These are phyloP conservation scores for Melanotaenia boesemani DNA, from an alignment of 2,797 vertebrate genomes.

Conservation along the genomic window DNA sequence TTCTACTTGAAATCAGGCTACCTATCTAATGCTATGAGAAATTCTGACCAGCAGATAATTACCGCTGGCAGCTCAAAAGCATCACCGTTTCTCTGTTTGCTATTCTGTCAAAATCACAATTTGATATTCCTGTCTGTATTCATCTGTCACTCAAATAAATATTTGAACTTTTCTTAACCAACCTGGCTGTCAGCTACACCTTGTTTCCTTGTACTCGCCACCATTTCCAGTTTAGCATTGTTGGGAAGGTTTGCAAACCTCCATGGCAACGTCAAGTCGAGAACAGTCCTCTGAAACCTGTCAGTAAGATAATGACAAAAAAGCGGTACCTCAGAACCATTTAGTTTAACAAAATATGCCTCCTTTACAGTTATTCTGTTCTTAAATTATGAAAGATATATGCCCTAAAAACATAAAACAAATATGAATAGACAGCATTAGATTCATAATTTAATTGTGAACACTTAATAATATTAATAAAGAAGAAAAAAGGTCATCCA, in stretches of 20 bases:
- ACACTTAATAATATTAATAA: not conserved
- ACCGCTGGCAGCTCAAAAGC: not conserved
- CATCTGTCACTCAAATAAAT: not conserved
- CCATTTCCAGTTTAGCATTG: slow-evolving; percentile 97
- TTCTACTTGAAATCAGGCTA: not conserved
- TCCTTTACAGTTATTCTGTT: not conserved
- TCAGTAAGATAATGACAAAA: not conserved
- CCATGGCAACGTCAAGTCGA: slow-evolving; percentile 94
- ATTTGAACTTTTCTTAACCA: slow-evolving; percentile 42
- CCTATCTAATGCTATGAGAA: not conserved
- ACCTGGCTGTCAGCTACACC: slow-evolving; percentile 83
- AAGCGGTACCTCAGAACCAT: not conserved
- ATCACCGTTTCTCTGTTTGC: not conserved
- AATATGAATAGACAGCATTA: not conserved
- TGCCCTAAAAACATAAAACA: not conserved
- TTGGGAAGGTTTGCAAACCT: slow-evolving; percentile 96
- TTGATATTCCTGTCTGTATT: not conserved
- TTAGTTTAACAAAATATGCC: not conserved
- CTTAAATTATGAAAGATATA: not conserved
- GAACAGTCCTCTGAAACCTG: slow-evolving; percentile 94
- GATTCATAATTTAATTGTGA: not conserved
- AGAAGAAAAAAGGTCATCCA: not conserved
- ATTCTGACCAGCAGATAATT: not conserved
- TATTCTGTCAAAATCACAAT: not conserved
- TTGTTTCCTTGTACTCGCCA: slow-evolving; percentile 84